phyloP scores from a whole-genome alignment of 2,113 vertebrate species.

The Bolborhynchus lineola region DNA sequence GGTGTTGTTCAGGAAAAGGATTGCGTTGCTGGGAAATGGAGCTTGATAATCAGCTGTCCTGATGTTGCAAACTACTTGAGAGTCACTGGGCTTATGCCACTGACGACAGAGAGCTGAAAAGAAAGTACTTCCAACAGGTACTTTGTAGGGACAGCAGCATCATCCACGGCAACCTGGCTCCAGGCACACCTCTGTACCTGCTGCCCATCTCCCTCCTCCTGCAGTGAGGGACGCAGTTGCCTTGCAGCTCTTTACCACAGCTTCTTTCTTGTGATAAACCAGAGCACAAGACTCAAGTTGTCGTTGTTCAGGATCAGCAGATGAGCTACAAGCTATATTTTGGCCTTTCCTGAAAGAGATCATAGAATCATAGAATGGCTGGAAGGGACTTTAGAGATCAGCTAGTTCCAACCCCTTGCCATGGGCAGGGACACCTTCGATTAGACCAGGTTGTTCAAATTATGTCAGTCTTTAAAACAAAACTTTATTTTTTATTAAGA shows the following conservation, averaged over 20 bases:
- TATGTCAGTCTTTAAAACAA: neutral
- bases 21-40: neutral
- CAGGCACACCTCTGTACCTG: neutral
- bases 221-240: neutral
- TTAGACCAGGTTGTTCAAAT: neutral
- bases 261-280: neutral
- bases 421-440: neutral
- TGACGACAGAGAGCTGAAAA: neutral
- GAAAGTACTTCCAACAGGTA: rapidly evolving
- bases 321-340: neutral
- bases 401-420: neutral
- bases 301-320: neutral
- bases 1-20: neutral
- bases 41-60: neutral
- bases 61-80: neutral
- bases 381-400: neutral
- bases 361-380: neutral
- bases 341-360: neutral
- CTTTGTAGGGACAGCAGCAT: neutral
- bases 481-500: neutral
- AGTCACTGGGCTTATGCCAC: neutral
- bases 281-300: neutral
- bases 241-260: neutral
- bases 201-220: neutral
- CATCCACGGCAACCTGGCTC: rapidly evolving